phyloP scores from a whole-genome alignment of 1,140 invertebrate genomes.

The Aricia agestis region DNA sequence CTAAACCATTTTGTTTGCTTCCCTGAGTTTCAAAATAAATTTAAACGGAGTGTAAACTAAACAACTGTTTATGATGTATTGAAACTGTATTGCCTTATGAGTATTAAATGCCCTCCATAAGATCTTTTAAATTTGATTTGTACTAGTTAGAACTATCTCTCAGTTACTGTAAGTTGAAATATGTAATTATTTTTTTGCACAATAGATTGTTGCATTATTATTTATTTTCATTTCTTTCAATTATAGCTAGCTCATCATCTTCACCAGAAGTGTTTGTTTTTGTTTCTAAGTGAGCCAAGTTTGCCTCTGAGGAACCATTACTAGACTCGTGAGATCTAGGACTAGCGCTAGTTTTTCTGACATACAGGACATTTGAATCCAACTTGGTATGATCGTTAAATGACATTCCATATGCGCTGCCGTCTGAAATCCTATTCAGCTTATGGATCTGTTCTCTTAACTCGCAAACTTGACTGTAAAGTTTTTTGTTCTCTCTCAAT shows the following conservation, averaged over 20 bases:
- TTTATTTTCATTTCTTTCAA: constrained; percentile 52
- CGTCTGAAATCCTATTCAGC: constrained; percentile 65
- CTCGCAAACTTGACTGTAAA: constrained; percentile 88
- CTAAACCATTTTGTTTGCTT: too few species aligned
- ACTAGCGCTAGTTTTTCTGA: constrained; percentile 59
- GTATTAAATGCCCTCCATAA: too few species aligned
- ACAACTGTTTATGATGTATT: too few species aligned
- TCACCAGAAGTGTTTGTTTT: constrained; percentile 66
- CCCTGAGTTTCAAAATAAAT: too few species aligned
- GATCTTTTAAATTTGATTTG: neutral
- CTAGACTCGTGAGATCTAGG: constrained; percentile 65
- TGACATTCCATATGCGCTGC: constrained; percentile 50
- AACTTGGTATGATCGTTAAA: constrained; percentile 49
- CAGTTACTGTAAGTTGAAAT: too few species aligned
- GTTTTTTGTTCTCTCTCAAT: constrained; percentile 93
- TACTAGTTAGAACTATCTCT: neutral
- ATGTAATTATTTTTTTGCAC: too few species aligned
- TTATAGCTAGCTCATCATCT: constrained; percentile 65
- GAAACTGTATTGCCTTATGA: too few species aligned
- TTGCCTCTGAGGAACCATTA: constrained; percentile 61
- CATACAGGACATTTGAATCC: constrained; percentile 61
- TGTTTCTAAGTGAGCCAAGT: constrained; percentile 50
- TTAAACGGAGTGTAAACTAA: too few species aligned
- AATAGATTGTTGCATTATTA: too few species aligned
- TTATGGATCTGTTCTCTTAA: constrained; percentile 80